phyloP scores from a whole-genome alignment of 2,888 invertebrate genomes.

The Eupithecia abbreviata region DNA sequence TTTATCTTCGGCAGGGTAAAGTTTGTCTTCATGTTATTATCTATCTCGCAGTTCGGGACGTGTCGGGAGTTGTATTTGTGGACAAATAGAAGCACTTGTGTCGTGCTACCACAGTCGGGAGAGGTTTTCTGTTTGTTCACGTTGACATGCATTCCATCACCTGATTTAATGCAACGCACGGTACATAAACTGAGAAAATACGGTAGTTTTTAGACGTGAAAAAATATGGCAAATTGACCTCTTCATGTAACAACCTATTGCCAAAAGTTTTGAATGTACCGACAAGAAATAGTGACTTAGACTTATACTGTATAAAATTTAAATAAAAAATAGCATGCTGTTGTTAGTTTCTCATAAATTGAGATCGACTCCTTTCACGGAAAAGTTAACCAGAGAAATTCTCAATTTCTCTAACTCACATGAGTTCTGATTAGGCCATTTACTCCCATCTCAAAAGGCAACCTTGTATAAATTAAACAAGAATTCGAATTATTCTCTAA shows the following conservation, averaged over 20 bases:
- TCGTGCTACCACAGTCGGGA: constrained; percentile 49
- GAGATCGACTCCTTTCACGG: too few relatives aligned
- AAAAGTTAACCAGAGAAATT: too few relatives aligned
- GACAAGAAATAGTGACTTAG: neutral
- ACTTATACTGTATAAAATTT: too few relatives aligned
- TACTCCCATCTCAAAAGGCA: too few relatives aligned
- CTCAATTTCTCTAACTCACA: too few relatives aligned
- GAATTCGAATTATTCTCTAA: neutral
- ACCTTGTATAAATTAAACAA: neutral
- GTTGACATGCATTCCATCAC: constrained; percentile 73
- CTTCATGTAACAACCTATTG: neutral
- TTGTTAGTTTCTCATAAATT: too few relatives aligned
- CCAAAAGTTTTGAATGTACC: neutral
- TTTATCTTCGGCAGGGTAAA: constrained; percentile 45
- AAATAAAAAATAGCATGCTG: too few relatives aligned
- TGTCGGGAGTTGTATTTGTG: constrained; percentile 73
- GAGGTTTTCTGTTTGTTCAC: constrained; percentile 69
- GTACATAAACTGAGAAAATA: neutral
- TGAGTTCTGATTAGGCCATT: too few relatives aligned
- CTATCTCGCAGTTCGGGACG: constrained; percentile 62
- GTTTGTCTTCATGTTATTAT: constrained; percentile 66
- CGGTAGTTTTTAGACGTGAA: neutral
- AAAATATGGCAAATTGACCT: neutral
- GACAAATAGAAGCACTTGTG: constrained; percentile 76
- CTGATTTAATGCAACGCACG: constrained; percentile 57